Percentiles rank a stretch among this genome's conserved stretches.
Evolutionary conservation across 2,888 invertebrate genomes (phyloP).

Genomic region (Lysandra bellargus): DNA sequence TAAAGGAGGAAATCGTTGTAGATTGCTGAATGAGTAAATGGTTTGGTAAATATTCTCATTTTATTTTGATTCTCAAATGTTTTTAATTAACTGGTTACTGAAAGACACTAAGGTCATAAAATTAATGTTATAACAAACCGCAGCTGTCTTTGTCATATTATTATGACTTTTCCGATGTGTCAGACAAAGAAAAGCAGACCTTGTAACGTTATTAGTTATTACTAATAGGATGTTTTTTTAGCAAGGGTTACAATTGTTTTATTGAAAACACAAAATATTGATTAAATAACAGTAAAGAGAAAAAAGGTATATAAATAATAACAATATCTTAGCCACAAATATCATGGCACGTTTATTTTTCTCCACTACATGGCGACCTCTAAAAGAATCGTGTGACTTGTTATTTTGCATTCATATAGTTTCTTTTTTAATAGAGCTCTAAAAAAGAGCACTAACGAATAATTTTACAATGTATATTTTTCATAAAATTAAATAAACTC

Average conservation of each 20-base stretch:
- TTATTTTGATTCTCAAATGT: background rate
- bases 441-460: slow-evolving; percentile 71
- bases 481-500: slow-evolving; percentile 81
- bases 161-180: too few relatives aligned
- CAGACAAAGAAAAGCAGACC: too few relatives aligned
- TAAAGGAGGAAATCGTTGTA: slow-evolving; percentile 75
- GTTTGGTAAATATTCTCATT: background rate
- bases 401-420: slow-evolving; percentile 78
- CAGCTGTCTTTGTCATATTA: too few relatives aligned
- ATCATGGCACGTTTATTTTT: slow-evolving; percentile 82
- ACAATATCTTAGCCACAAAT: slow-evolving; percentile 75
- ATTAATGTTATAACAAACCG: too few relatives aligned
- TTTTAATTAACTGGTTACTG: too few relatives aligned
- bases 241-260: too few relatives aligned
- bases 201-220: too few relatives aligned
- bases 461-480: slow-evolving; percentile 77
- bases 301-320: slow-evolving; percentile 50
- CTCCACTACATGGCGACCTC: slow-evolving; percentile 82
- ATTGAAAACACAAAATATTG: too few relatives aligned
- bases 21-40: slow-evolving; percentile 55
- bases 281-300: background rate
- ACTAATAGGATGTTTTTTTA: too few relatives aligned
- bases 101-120: too few relatives aligned
- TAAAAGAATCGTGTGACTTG: slow-evolving; percentile 81
- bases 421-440: slow-evolving; percentile 73